Conservation (phyloP, 92 coral and sea anemone species). For the Pocillopora grandis region DNA sequence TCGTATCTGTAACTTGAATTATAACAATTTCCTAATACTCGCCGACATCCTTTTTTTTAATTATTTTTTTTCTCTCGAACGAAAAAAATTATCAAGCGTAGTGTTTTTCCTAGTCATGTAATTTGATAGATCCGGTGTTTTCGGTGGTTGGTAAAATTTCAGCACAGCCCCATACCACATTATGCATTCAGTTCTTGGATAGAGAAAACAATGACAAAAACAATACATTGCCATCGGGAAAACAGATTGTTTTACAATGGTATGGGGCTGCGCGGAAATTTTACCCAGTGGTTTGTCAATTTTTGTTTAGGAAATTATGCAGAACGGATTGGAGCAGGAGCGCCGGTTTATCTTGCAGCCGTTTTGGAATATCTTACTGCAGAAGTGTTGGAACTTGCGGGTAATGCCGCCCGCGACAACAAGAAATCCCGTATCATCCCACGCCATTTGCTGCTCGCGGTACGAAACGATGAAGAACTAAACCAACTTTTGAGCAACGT, state of each 20-base stretch:
- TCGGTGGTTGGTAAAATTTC: neutral
- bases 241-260: no score
- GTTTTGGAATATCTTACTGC: constrained; percentile 67
- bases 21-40: neutral
- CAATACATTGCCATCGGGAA: no score
- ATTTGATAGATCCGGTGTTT: neutral
- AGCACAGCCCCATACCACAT: no score
- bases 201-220: no score
- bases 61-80: no score
- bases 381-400: constrained; percentile 65
- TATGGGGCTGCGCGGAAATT: no score
- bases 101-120: neutral
- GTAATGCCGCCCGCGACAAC: constrained; percentile 70
- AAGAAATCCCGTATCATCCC: constrained; percentile 66
- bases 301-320: constrained; percentile 53
- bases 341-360: constrained; percentile 64
- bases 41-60: no score
- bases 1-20: neutral
- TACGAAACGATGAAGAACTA: constrained; percentile 65
- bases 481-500: constrained; percentile 63
- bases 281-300: neutral
- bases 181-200: no score
- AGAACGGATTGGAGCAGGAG: constrained; percentile 65
- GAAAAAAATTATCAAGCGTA: no score
- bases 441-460: constrained; percentile 68